These are phyloP conservation scores for Tympanuchus pallidicinctus DNA, from an alignment of 2,113 vertebrate species.

Conservation along the genomic window DNA sequence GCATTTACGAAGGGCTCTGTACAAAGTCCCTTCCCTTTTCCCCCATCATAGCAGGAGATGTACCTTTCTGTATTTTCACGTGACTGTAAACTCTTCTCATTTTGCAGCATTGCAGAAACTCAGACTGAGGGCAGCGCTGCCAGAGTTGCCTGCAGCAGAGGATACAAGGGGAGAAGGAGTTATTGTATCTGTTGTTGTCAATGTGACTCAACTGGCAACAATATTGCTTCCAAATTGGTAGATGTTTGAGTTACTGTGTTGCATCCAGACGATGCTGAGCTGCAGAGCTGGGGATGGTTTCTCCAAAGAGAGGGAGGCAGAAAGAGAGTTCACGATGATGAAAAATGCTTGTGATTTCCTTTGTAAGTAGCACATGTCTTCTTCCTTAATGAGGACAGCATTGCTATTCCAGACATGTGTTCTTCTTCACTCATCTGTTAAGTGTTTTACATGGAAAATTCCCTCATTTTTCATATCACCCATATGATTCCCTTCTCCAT, in stretches of 20 bases:
- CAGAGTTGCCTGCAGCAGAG: slow-evolving; percentile 31
- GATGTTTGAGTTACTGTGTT: not conserved
- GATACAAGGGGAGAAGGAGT: slow-evolving; percentile 18
- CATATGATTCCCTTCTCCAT: not conserved
- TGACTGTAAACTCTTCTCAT: not conserved
- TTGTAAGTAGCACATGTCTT: not conserved
- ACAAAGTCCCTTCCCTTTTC: not conserved
- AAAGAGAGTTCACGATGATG: not conserved
- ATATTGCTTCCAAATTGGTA: slow-evolving; percentile 37
- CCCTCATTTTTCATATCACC: not conserved
- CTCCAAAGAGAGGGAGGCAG: not conserved
- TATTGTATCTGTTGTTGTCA: slow-evolving; percentile 37
- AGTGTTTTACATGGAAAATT: not conserved
- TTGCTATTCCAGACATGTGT: not conserved
- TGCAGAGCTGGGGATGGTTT: not conserved
- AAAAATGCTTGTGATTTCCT: not conserved
- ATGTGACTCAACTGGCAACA: slow-evolving; percentile 32
- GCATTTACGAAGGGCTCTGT: not conserved
- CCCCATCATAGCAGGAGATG: not conserved
- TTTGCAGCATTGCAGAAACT: not conserved
- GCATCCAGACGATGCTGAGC: not conserved
- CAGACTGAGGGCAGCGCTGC: not conserved
- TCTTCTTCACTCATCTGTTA: not conserved
- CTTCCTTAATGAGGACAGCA: not conserved
- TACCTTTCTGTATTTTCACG: not conserved